Evolutionary conservation across 1,140 invertebrate species (phyloP), one percentile per base, ranked within the genome.

Genomic region (Epicauta chinensis): DNA sequence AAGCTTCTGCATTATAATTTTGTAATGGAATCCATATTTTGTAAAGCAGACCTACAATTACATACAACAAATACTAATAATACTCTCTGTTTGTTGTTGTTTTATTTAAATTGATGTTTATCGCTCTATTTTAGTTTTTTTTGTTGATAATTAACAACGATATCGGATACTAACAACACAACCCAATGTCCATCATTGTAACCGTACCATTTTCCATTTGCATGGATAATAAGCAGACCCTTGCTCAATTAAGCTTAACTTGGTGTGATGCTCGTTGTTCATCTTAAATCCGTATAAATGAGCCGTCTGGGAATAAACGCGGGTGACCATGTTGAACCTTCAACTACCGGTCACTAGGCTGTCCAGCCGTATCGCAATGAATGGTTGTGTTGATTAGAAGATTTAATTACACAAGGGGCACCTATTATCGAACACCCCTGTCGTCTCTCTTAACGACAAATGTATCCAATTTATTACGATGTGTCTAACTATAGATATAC

Each of bases 261-360:
- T 61, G 50, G 56, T 51, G 46, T 55, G 55, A 49, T 49, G 55
- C 51, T 55, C 59, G 56, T 57, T 63, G 61, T 65, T 55, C 60
- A 63, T 66, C 66, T 68, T 66, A 68, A 68, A 66, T 66, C 63
- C 63, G 60, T 60, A 63, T 66, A 66, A 68, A 68, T 65, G 60
- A 60, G 57, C 61, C 64, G 65, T 64, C 60, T 62, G 66, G 64
- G 64, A 67, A 67, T 61, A 56, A 52, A 41, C 47, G 46, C 48
- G 44, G 52, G 54, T 56, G 45, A 55, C 43, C 48, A 43, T 50
- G 46, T 56, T 51, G 36, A 52, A 54, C 45, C 44, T 57, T 56
- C 41, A 57, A 59, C 53, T 42, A 35, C 50, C 58, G 57, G 63
- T 60, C 63, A 64, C 50, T 56, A n/a, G 32, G 23, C 23, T 34